These are phyloP conservation scores for Toxonevra muliebris DNA, from an alignment of 2,888 invertebrate genomes.

Conservation along the genomic window DNA sequence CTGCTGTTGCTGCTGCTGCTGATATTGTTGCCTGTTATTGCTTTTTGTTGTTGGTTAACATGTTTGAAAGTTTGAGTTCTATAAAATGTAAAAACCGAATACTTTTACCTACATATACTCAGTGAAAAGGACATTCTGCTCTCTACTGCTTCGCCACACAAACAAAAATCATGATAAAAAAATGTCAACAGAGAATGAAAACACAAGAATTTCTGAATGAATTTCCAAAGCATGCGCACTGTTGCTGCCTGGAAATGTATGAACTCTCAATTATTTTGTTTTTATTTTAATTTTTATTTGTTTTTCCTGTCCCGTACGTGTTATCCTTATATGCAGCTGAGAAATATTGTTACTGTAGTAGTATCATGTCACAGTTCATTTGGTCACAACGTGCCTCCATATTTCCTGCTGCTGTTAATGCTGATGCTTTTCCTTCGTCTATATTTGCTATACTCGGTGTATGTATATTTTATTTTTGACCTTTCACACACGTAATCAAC, in stretches of 20 bases:
- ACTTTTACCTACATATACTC: too few relatives aligned
- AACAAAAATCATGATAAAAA: neutral
- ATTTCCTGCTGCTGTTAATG: too few relatives aligned
- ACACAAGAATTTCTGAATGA: constrained; percentile 45
- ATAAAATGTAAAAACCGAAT: too few relatives aligned
- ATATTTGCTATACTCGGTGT: too few relatives aligned
- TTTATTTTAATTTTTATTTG: neutral
- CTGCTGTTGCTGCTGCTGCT: constrained; percentile 4
- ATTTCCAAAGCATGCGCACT: constrained; percentile 46
- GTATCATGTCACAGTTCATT: constrained; percentile 43
- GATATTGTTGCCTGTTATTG: neutral
- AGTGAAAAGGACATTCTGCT: too few relatives aligned
- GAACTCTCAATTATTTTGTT: too few relatives aligned
- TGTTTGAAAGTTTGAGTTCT: neutral
- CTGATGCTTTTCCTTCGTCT: too few relatives aligned
- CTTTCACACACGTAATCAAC: constrained; percentile 15
- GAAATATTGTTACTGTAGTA: neutral
- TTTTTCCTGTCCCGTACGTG: neutral
- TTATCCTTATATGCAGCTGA: constrained; percentile 1
- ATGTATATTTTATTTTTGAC: neutral
- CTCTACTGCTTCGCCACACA: too few relatives aligned
- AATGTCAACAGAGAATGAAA: constrained; percentile 36
- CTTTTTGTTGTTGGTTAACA: constrained; percentile 3
- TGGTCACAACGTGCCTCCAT: constrained; percentile 39
- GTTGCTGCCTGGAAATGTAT: too few relatives aligned